Evolutionary conservation across 2,888 invertebrate species (phyloP), one percentile per base, ranked within the genome.

Genomic region (Antheraea yamamai): DNA sequence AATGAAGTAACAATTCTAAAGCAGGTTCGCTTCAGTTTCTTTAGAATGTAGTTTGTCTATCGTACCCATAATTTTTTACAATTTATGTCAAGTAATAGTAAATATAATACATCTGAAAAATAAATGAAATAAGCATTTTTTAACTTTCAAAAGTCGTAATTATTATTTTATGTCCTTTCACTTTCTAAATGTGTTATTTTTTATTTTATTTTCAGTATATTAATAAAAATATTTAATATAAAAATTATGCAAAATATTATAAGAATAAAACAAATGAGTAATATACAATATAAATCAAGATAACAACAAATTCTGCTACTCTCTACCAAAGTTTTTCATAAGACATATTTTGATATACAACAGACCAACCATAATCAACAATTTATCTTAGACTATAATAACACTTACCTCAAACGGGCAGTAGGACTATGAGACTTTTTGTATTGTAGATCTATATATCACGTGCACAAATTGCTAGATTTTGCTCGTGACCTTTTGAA

Each of bases 61-160:
- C 23, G n/a, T 23, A 23, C 8, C 10, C 12, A 61, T 14, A 61
- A 61, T 12, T 66, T 66, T 26, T 16, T 66, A 66, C 14, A 66
- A 16, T 61, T n/a, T 23, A 61, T 61, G 23, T 23, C 30, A 66
- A 14, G 14, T 26, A 30, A 66, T 30, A 61, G 6, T 66, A 1
- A 6, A 23, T 66, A 0, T 30, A 64, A 64, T 26, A 26, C 30
- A 66, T n/a, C 23, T 23, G 61, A 61, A 61, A 3, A 66, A 30
- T 26, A 66, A 66, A 66, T 30, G 14, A 66, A 66, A 66, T 66
- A 16, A 16, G 2, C 64, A 30, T 16, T 30, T 66, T 66, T 26
- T 66, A 16, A 66, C 64, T 66, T 66, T 66, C 64, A 66, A 66
- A 61, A 30, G 4, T 14, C 16, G 26, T 66, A 66, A 66, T 66